Evolutionary conservation across 1,140 invertebrate genomes (phyloP).

Genomic region (Nephotettix cincticeps): DNA sequence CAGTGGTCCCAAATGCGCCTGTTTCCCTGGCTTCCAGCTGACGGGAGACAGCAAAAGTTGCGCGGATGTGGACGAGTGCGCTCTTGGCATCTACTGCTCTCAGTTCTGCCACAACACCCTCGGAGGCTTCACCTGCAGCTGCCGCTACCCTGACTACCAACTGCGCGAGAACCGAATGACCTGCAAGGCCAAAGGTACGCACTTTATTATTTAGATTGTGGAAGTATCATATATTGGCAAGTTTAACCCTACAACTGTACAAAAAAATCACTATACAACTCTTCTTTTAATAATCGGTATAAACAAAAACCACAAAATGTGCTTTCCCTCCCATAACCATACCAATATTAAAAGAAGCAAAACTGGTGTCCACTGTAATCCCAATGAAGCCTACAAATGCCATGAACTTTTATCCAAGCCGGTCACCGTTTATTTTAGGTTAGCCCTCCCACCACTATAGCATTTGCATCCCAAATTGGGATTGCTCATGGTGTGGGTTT

Average conservation of each 20-base stretch:
- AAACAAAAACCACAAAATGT: no score
- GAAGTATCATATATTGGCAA: conserved; percentile 13
- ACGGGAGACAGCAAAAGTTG: conserved; percentile 35
- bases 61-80: conserved; percentile 42
- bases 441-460: no score
- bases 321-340: background rate
- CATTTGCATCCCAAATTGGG: no score
- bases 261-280: background rate
- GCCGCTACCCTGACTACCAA: conserved; percentile 68
- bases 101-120: conserved; percentile 80
- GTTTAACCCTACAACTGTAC: background rate
- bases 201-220: conserved; percentile 31
- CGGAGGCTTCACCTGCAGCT: conserved; percentile 83
- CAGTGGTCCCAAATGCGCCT: conserved; percentile 37
- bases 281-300: no score
- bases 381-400: no score
- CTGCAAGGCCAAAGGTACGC: conserved; percentile 60
- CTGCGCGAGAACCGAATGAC: conserved; percentile 63
- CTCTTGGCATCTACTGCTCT: conserved; percentile 66
- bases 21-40: conserved; percentile 36
- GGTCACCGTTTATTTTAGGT: no score
- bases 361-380: no score
- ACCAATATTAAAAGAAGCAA: no score
- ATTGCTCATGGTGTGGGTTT: no score
- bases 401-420: no score